These are phyloP conservation scores for Platycnemis pennipes DNA, from an alignment of 2,888 invertebrate genomes.

Conservation along the genomic window DNA sequence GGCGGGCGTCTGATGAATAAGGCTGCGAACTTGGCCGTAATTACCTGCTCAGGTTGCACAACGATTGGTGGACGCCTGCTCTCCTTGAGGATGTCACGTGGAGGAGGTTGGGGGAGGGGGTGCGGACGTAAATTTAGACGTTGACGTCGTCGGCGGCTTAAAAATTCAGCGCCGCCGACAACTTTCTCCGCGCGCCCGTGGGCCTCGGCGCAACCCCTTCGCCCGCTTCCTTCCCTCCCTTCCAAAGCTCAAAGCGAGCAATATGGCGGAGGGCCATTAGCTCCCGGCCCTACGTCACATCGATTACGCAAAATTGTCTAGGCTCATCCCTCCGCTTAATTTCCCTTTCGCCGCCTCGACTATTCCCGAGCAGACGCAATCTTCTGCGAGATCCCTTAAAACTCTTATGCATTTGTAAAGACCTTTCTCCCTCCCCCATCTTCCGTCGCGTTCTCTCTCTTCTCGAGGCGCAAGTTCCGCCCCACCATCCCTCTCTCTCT, in stretches of 20 bases:
- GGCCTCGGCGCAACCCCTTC: background rate
- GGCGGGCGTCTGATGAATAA: too few species aligned
- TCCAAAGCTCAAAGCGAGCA: background rate
- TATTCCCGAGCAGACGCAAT: background rate
- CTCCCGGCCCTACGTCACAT: background rate
- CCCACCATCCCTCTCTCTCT: too few species aligned
- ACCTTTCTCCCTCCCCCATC: background rate
- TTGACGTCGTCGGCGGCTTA: background rate
- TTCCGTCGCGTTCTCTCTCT: background rate
- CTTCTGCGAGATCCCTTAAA: background rate
- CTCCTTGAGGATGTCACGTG: too few species aligned
- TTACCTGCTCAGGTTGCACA: too few species aligned
- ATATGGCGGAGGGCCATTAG: background rate
- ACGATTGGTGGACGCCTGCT: too few species aligned
- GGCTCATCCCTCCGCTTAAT: background rate
- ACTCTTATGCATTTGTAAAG: constrained; percentile 2
- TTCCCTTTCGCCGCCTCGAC: background rate
- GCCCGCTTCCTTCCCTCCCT: too few species aligned
- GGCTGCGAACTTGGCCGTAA: too few species aligned
- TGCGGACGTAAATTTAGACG: background rate
- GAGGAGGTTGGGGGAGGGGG: too few species aligned
- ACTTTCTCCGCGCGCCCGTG: background rate
- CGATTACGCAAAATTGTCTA: constrained; percentile 11
- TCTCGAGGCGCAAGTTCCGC: background rate
- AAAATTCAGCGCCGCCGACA: background rate